Conservation (phyloP, 1,140 invertebrate genomes). For the Bicyclus anynana region DNA sequence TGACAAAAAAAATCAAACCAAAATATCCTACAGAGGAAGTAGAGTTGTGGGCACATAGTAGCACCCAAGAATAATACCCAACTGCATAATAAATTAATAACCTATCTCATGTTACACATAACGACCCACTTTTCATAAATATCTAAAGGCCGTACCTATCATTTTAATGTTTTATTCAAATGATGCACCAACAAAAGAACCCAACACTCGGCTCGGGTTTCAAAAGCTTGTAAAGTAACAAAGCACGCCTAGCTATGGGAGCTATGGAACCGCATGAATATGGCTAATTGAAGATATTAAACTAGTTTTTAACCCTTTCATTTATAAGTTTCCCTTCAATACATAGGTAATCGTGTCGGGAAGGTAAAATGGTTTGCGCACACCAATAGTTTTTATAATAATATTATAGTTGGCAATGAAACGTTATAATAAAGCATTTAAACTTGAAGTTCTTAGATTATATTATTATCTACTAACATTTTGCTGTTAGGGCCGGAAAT, state of each 20-base stretch:
- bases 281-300: constrained; percentile 35
- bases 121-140: constrained; percentile 36
- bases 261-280: constrained; percentile 32
- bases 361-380: neutral
- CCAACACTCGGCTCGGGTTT: constrained; percentile 58
- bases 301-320: constrained; percentile 17
- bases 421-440: too few species aligned
- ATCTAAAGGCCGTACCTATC: constrained; percentile 46
- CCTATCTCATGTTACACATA: constrained; percentile 20
- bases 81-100: constrained; percentile 12
- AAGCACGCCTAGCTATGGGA: constrained; percentile 47
- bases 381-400: neutral
- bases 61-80: constrained; percentile 2
- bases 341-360: neutral
- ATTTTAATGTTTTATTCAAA: constrained; percentile 69
- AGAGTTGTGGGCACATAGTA: too few species aligned
- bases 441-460: too few species aligned
- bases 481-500: too few species aligned
- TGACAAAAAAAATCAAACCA: too few species aligned
- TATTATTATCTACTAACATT: too few species aligned
- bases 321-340: neutral
- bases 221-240: constrained; percentile 63
- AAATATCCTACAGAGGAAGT: too few species aligned
- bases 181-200: constrained; percentile 65
- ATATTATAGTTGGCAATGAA: too few species aligned